Conservation (phyloP, 1,140 invertebrate species). For the Drosophila suzukii region DNA sequence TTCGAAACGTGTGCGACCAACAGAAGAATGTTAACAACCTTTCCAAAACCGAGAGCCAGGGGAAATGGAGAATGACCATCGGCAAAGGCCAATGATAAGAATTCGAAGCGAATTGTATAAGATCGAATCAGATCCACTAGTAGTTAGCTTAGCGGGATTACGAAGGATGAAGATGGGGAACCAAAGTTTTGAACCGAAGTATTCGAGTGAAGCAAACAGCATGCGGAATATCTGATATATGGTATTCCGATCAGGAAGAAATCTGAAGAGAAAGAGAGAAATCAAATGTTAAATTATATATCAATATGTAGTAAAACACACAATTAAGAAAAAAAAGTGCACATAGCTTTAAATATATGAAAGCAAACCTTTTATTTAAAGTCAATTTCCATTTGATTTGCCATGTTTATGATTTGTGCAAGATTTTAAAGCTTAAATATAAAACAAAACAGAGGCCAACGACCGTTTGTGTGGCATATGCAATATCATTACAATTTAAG, state of each 20-base stretch:
- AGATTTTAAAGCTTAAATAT: conserved; percentile 57
- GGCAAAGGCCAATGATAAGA: conserved; percentile 17
- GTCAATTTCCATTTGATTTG: conserved; percentile 62
- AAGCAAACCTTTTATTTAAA: conserved; percentile 45
- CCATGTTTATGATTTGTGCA: conserved; percentile 58
- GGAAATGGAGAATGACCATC: conserved; percentile 5
- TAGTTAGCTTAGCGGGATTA: conserved; percentile 59
- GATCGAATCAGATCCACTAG: conserved; percentile 34
- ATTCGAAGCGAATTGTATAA: conserved; percentile 5
- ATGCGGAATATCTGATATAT: conserved; percentile 13
- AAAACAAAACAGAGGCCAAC: conserved; percentile 43
- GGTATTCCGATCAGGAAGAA: conserved; percentile 18
- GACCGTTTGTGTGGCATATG: conserved; percentile 73
- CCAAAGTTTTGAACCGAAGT: conserved; percentile 30
- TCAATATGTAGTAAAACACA: conserved; percentile 44
- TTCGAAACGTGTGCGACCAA: conserved; percentile 79
- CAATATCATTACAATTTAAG: conserved; percentile 76
- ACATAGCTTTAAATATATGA: conserved; percentile 39
- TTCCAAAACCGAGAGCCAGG: conserved; percentile 27
- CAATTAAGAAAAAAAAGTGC: conserved; percentile 31
- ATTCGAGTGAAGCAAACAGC: conserved; percentile 22
- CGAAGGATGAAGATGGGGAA: conserved; percentile 19
- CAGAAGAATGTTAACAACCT: conserved; percentile 66
- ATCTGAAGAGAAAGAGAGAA: conserved; percentile 35
- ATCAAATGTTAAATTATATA: conserved; percentile 58